These are phyloP conservation scores for Myotis brandtii DNA, from an alignment of 2,113 vertebrate species.

Conservation along the genomic window DNA sequence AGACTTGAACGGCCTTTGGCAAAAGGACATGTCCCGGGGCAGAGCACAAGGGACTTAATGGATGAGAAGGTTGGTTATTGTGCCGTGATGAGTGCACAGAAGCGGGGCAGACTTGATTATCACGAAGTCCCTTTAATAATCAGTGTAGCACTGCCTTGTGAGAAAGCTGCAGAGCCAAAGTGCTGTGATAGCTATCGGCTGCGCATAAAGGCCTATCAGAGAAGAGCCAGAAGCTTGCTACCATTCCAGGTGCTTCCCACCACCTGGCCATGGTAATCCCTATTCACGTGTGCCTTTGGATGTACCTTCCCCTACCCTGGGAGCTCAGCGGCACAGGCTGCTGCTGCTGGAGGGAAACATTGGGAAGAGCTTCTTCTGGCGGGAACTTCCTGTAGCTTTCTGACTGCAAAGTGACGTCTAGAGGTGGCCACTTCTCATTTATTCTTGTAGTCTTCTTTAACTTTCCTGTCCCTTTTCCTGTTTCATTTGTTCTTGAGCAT, in stretches of 20 bases:
- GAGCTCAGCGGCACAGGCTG: not conserved
- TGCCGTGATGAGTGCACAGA: not conserved
- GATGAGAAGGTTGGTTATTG: not conserved
- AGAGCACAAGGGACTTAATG: not conserved
- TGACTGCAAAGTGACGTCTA: not conserved
- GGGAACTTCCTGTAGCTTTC: not conserved
- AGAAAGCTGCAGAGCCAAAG: not conserved
- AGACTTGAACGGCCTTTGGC: not conserved
- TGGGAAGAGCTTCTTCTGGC: not conserved
- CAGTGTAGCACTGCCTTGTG: not conserved
- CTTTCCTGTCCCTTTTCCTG: not conserved
- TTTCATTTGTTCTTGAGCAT: not conserved
- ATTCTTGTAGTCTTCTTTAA: not conserved
- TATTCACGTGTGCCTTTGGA: constrained; percentile 47
- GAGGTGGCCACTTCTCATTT: not conserved
- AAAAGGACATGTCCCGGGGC: not conserved
- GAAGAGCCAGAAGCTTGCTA: not conserved
- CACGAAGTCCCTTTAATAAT: not conserved
- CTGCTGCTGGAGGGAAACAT: not conserved
- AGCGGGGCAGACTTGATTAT: not conserved
- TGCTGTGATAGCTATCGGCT: not conserved
- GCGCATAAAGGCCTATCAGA: not conserved
- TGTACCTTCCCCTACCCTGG: constrained; percentile 23
- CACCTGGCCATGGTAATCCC: constrained; percentile 27
- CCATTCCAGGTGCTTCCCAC: not conserved